Evolutionary conservation across 2,113 vertebrate genomes (phyloP).

Genomic region (Dolichotis patagonum): DNA sequence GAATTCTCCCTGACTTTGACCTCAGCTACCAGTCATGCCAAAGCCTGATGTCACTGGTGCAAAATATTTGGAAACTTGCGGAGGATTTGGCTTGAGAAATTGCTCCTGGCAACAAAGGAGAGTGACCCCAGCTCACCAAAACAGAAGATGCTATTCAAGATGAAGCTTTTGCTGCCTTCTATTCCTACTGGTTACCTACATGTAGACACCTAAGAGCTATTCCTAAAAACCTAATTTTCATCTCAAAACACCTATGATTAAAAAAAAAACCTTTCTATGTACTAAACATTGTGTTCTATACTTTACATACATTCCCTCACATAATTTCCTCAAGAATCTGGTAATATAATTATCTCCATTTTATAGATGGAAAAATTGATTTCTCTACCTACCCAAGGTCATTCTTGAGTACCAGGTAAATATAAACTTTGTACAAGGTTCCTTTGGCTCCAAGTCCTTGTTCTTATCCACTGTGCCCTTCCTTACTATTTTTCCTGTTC

Average conservation of each 20-base stretch:
- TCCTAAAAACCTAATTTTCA: rapidly evolving
- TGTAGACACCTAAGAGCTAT: background rate
- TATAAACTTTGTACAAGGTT: background rate
- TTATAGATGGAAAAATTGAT: background rate
- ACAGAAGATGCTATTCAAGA: background rate
- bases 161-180: background rate
- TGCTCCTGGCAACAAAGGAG: background rate
- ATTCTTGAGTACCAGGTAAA: background rate
- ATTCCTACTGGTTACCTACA: background rate
- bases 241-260: background rate
- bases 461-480: background rate
- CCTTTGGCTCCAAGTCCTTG: background rate
- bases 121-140: background rate
- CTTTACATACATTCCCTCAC: background rate
- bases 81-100: background rate
- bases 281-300: background rate
- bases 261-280: background rate
- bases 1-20: background rate
- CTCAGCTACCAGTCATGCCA: background rate
- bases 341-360: background rate
- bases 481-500: background rate
- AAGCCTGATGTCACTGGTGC: background rate
- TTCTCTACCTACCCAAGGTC: background rate
- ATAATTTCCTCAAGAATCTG: background rate
- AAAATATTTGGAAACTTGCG: background rate